Base-by-base conservation (phyloP, 35 echinoderm and acorn worm genomes). In the Diadema setosum region DNA sequence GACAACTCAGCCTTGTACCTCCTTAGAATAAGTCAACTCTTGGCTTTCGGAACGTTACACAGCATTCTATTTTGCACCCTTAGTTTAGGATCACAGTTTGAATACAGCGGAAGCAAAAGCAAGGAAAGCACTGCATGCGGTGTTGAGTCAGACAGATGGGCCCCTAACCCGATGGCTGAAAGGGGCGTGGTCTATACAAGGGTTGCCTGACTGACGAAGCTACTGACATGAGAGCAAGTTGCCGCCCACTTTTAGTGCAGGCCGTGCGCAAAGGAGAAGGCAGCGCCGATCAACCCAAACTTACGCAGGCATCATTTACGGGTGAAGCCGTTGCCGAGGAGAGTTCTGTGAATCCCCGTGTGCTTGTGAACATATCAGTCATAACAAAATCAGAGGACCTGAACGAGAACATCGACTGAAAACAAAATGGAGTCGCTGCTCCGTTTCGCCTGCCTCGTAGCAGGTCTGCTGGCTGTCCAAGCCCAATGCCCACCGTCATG, bases 341-440 rank as follows among this genome's bases (percentile, higher is more conserved):
- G 63, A 67, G 63, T 34, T 67, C 37, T 29, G 63, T 26, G 37
- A 8, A 67, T 33, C 30, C 16, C 37, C 37, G 63, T 67, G 63
- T 32, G 63, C 63, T 67, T 26, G n/a, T n/a, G n/a, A 67, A 31
- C 30, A 5, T 67, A 15, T 67, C 37, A 18, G 37, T 5, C 18
- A 67, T 33, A 14, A 26, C 30, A 67, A 33, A 34, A n/a, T 33
- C 63, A 67, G 29, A 55, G 49, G 21, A n/a, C 12, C 12, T 14
- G 37, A 31, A 26, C 30, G 37, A 67, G 27, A 7, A 14, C 37
- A 15, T 67, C 27, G 37, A 18, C 37, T 31, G 63, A 67, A 67
- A 33, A 29, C 73, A 78, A 78, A 78, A 78, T 78, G 73, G 73
- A 78, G 73, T 9, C 73, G 17, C 11, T 36, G n/a, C 73, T 78